Percentiles rank a stretch among this genome's conserved stretches.
Conservation (phyloP, 30 jellyfish, hydroid and myxozoan species). For the Hydractinia echinata region DNA sequence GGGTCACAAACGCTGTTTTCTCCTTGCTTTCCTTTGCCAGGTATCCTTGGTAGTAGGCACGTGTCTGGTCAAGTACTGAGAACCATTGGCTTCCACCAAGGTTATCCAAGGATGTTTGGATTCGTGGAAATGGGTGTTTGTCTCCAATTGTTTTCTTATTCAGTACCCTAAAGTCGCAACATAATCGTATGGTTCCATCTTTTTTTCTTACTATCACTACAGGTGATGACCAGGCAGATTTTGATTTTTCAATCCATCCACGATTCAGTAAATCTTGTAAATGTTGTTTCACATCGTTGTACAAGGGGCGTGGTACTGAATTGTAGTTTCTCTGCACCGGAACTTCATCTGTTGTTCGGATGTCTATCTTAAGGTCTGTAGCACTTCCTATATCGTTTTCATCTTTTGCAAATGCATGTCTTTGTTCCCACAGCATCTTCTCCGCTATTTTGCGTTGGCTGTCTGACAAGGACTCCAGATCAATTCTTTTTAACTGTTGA, state of each 20-base stretch:
- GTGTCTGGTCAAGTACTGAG: not conserved
- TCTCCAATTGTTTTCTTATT: no score
- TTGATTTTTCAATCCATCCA: not conserved
- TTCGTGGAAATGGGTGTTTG: no score
- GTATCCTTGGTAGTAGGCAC: conserved; percentile 1
- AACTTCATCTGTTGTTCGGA: not conserved
- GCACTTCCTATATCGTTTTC: not conserved
- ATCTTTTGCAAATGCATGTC: not conserved
- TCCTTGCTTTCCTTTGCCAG: not conserved
- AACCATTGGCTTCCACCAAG: not conserved
- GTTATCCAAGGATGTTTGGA: not conserved
- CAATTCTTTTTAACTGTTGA: no score
- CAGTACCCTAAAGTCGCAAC: not conserved
- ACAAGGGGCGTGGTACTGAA: not conserved
- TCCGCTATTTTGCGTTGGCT: no score
- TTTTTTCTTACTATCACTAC: no score
- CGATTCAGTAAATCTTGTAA: not conserved
- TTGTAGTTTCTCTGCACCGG: not conserved
- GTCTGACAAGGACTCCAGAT: no score
- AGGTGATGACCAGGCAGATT: conserved; percentile 5
- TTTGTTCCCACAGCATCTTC: not conserved
- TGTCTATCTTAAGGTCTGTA: not conserved
- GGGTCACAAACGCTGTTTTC: not conserved
- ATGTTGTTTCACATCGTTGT: not conserved
- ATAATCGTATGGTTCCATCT: not conserved